Evolutionary conservation across 2,888 invertebrate species (phyloP).

Genomic region (Drosophila ezoana): DNA sequence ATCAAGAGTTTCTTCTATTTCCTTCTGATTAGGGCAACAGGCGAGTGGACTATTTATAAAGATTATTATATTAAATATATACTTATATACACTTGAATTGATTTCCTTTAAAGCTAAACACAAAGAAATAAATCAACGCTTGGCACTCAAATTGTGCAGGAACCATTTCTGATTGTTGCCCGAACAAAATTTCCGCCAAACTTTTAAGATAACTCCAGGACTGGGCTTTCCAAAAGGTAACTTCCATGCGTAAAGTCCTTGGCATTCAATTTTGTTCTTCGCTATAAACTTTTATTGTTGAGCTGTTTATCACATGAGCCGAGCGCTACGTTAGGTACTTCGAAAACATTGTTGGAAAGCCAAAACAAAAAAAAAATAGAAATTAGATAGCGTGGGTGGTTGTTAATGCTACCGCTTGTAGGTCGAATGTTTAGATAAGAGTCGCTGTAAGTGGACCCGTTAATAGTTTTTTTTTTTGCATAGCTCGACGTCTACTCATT

Average conservation of each 20-base stretch:
- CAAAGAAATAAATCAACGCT: background rate
- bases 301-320: conserved; percentile 14
- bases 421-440: conserved; percentile 3
- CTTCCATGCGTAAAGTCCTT: background rate
- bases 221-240: no score
- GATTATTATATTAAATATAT: background rate
- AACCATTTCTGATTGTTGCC: background rate
- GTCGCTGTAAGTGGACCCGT: background rate
- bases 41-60: conserved; percentile 8
- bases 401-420: background rate
- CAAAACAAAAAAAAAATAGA: background rate
- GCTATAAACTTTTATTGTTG: background rate
- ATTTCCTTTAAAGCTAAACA: background rate
- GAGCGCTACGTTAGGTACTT: background rate
- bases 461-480: conserved; percentile 10
- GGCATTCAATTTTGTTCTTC: background rate
- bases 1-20: conserved; percentile 8
- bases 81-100: background rate
- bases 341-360: background rate
- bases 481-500: background rate
- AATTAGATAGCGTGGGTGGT: background rate
- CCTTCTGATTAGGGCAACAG: conserved; percentile 14
- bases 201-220: no score
- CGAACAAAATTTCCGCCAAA: no score
- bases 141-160: background rate